Evolutionary conservation across 2,797 vertebrate genomes (phyloP), one percentile per base, ranked within the genome.

Genomic region (Pelobates cultripes): DNA sequence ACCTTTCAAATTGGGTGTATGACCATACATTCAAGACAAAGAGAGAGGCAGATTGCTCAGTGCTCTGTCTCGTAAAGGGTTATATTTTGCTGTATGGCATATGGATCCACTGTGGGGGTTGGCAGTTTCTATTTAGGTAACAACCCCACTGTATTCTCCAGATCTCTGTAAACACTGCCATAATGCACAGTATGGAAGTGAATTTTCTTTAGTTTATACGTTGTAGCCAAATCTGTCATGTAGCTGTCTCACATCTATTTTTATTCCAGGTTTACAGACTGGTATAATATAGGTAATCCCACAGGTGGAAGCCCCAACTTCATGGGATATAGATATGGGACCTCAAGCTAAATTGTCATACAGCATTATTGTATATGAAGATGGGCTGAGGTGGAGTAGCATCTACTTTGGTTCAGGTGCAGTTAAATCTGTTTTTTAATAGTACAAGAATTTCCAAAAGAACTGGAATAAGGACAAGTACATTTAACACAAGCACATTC

Each of bases 401-500:
- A 51, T 10, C 28, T 28, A 51, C 47, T 6, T 51, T 51, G 47
- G 5, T 51, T 51, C 47, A 51, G 70, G 69, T 61, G 40, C 66
- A n/a, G 45, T 42, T 75, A 28, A 60, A 57, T 13, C 6, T 70
- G 4, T 3, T 12, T 57, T 57, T 57, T 57, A 57, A 57, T 12
- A 12, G 9, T 57, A 43, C 57, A 43, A 61, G 13, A 47, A 43
- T 44, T 43, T 43, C 51, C 47, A 40, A n/a, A 77, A 75, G 60
- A 44, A 57, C 70, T 68, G 28, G 55, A 66, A 76, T 76, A 67
- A 70, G 79, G 79, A 76, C 66, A 66, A 81, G 43, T 60, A 71
- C 80, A 43, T 76, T 76, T 51, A 51, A 10, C 47, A 51, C 47
- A 51, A 51, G 47, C 47, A 10, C 47, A 28, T 42, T 44, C n/a